Conservation (phyloP, 2,797 vertebrate genomes). For the Glossophaga mutica region DNA sequence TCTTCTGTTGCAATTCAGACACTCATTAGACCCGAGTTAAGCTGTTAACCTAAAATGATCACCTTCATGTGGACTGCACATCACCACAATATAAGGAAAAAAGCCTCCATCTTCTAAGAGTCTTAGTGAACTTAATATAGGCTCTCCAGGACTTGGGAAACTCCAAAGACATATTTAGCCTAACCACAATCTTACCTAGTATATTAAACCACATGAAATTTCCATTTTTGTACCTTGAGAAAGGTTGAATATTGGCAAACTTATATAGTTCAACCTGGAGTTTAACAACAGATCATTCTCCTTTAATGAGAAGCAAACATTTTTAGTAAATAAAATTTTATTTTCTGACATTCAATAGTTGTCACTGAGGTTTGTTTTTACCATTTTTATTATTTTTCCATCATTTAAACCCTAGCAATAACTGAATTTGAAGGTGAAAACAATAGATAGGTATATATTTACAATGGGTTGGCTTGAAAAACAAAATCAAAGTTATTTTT, state of each 20-base stretch:
- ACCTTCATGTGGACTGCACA: neutral
- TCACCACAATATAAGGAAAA: neutral
- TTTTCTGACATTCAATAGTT: neutral
- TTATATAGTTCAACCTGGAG: neutral
- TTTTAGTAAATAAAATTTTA: neutral
- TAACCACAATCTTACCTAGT: neutral
- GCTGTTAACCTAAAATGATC: neutral
- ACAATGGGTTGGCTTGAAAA: slow-evolving; percentile 1
- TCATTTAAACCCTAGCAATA: neutral
- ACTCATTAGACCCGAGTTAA: neutral
- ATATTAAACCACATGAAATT: neutral
- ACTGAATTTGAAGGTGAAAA: slow-evolving; percentile 18
- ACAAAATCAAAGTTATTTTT: neutral
- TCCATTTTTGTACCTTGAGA: neutral
- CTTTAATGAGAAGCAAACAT: neutral
- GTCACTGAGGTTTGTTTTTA: neutral
- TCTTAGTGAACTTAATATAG: neutral
- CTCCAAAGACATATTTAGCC: neutral
- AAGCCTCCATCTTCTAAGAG: neutral
- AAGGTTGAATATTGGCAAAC: neutral
- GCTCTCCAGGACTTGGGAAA: neutral
- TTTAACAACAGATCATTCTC: neutral
- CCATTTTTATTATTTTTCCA: neutral
- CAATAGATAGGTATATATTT: neutral
- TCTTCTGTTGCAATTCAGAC: neutral